Evolutionary conservation across 2,113 vertebrate species (phyloP).

Genomic region (Leuciscus idus): DNA sequence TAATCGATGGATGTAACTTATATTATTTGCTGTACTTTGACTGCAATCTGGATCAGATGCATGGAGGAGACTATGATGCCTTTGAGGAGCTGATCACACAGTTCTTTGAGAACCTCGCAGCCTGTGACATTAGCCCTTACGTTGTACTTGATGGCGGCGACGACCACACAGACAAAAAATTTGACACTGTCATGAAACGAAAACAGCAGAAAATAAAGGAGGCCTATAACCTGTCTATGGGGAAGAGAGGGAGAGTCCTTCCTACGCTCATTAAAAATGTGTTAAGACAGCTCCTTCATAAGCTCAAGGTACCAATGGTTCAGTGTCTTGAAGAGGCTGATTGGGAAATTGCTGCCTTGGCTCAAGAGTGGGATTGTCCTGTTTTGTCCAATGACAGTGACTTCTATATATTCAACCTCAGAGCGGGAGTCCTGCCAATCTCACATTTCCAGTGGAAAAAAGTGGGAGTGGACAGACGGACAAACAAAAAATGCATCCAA

Average conservation of each 20-base stretch:
- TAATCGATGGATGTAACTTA: constrained; percentile 84
- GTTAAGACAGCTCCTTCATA: constrained; percentile 80
- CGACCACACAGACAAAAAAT: constrained; percentile 77
- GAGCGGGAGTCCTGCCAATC: constrained; percentile 78
- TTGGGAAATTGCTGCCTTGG: constrained; percentile 81
- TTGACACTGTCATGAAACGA: constrained; percentile 68
- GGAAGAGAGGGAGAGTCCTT: constrained; percentile 53
- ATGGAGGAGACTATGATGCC: constrained; percentile 84
- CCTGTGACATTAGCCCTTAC: constrained; percentile 78
- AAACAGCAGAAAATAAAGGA: constrained; percentile 66
- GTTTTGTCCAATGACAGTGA: constrained; percentile 86
- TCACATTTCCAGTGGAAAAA: constrained; percentile 80
- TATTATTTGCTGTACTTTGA: constrained; percentile 75
- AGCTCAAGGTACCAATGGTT: constrained; percentile 77
- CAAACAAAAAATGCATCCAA: constrained; percentile 69
- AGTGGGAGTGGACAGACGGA: background rate
- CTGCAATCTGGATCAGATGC: constrained; percentile 73
- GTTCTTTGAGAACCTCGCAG: constrained; percentile 78
- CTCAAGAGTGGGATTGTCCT: constrained; percentile 83
- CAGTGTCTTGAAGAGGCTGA: constrained; percentile 85
- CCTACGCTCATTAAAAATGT: constrained; percentile 75
- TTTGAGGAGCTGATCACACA: constrained; percentile 67
- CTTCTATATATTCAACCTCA: constrained; percentile 85
- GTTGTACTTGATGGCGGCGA: constrained; percentile 86
- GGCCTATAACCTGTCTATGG: constrained; percentile 69